Conservation (phyloP, 2,113 vertebrate species). For the Myrmophylax atrothorax region DNA sequence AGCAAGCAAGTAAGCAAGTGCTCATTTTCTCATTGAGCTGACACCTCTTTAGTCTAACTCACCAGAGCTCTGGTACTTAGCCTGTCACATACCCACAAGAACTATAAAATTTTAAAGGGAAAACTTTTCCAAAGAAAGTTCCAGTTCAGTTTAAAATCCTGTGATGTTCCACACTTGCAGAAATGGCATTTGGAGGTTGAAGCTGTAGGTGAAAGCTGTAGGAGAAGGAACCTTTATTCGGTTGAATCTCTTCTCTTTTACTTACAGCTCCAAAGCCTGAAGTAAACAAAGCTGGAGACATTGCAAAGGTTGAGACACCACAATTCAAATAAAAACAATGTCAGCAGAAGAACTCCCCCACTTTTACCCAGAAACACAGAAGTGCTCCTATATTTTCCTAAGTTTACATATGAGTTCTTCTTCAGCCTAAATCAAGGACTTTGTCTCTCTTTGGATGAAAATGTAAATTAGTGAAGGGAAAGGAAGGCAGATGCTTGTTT, state of each 20-base stretch:
- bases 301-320: neutral
- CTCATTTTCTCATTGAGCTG: conserved; percentile 11
- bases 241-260: neutral
- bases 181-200: neutral
- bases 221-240: neutral
- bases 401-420: neutral
- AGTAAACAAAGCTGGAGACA: neutral
- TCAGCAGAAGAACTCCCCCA: neutral
- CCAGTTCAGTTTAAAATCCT: neutral
- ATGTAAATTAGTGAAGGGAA: neutral
- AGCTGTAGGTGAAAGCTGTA: neutral
- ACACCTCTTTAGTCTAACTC: neutral
- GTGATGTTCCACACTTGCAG: neutral
- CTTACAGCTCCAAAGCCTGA: neutral
- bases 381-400: neutral
- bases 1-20: conserved; percentile 12
- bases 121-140: neutral
- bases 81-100: neutral
- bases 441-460: neutral
- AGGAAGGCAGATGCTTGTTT: neutral
- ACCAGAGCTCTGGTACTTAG: neutral
- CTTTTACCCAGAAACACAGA: neutral
- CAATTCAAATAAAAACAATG: neutral
- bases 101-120: neutral
- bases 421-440: neutral